Evolutionary conservation across 2,888 invertebrate species (phyloP).

Genomic region (Noctua janthe): DNA sequence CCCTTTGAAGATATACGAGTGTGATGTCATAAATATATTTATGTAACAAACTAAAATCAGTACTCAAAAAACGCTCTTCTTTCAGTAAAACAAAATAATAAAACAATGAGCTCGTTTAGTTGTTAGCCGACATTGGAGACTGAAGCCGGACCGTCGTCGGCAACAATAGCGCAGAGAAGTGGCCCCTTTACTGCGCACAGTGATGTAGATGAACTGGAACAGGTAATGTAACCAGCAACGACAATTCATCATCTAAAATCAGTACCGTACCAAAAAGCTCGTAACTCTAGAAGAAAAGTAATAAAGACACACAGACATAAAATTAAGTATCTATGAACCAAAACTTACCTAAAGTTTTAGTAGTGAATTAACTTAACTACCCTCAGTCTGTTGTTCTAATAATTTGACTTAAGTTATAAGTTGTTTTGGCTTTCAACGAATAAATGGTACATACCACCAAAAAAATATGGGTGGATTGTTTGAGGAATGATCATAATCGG

Average conservation of each 20-base stretch:
- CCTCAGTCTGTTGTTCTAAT: slow-evolving; percentile 6
- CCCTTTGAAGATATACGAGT: no score
- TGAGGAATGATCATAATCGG: no score
- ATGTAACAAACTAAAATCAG: no score
- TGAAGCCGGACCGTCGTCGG: slow-evolving; percentile 18
- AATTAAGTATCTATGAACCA: slow-evolving; percentile 34
- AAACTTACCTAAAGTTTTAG: slow-evolving; percentile 25
- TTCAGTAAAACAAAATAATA: slow-evolving; percentile 10
- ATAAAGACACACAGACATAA: slow-evolving; percentile 20
- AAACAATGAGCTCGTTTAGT: slow-evolving; percentile 38
- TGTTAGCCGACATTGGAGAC: slow-evolving; percentile 42
- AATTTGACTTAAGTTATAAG: slow-evolving; percentile 22
- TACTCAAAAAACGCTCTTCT: background rate
- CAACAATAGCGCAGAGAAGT: slow-evolving; percentile 54
- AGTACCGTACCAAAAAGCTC: slow-evolving; percentile 12
- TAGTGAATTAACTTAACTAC: slow-evolving; percentile 14
- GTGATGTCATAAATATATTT: no score
- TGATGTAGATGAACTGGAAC: slow-evolving; percentile 41
- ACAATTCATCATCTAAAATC: background rate
- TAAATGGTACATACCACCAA: background rate
- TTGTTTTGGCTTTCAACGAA: slow-evolving; percentile 17
- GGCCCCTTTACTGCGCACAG: slow-evolving; percentile 27
- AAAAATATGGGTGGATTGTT: no score
- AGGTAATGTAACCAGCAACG: background rate
- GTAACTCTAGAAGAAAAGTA: slow-evolving; percentile 8